Evolutionary conservation across 1,140 invertebrate genomes (phyloP).

Genomic region (Teleopsis dalmanni): DNA sequence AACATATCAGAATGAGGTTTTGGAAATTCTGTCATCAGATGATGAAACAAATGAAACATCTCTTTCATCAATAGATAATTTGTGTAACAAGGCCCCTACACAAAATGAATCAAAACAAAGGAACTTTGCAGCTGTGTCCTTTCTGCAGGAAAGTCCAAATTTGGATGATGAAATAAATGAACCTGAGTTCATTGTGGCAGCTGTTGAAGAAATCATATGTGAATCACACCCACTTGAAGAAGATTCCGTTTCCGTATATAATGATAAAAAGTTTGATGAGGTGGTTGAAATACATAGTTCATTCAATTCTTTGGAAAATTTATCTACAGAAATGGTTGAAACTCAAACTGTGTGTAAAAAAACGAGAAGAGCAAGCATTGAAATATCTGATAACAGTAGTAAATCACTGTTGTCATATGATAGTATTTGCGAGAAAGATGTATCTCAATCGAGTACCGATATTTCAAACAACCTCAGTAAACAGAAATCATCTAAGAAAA

Average conservation of each 20-base stretch:
- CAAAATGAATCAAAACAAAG: slow-evolving; percentile 1
- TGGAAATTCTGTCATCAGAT: background rate
- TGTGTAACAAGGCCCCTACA: no score
- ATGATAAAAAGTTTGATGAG: background rate
- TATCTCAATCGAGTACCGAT: no score
- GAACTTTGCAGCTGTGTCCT: slow-evolving; percentile 5
- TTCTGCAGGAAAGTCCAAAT: slow-evolving; percentile 6
- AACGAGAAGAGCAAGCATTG: no score
- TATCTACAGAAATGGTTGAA: background rate
- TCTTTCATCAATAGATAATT: no score
- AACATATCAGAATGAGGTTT: no score
- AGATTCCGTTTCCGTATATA: background rate
- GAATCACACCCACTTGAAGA: no score
- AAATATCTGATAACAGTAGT: no score
- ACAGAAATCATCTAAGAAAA: no score
- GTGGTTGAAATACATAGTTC: background rate
- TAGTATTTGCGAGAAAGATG: no score
- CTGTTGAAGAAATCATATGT: slow-evolving; percentile 6
- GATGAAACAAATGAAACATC: no score
- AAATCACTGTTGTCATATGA: no score
- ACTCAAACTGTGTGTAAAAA: background rate
- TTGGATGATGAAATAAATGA: background rate
- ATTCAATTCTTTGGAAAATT: background rate
- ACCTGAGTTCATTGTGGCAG: slow-evolving; percentile 6
- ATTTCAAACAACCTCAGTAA: no score